Evolutionary conservation across 2,113 vertebrate species (phyloP).

Genomic region (Crotophaga sulcirostris): DNA sequence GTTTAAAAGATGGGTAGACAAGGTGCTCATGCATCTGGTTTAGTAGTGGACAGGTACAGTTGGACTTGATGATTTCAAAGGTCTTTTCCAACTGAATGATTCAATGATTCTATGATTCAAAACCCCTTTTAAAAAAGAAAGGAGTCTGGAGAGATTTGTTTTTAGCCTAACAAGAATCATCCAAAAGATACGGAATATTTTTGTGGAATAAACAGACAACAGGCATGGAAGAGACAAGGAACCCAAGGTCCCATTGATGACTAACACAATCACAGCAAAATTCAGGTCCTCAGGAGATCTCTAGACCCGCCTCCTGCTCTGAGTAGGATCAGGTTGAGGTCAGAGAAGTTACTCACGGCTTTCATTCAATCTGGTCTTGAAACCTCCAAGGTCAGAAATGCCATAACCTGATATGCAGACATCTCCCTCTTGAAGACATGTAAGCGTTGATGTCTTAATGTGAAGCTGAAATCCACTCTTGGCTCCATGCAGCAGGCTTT

Average conservation of each 20-base stretch:
- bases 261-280: background rate
- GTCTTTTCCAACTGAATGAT: too few species aligned
- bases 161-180: background rate
- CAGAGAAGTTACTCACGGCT: background rate
- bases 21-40: too few species aligned
- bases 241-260: background rate
- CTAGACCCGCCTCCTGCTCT: background rate
- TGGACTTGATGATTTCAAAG: too few species aligned
- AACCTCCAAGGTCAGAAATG: background rate
- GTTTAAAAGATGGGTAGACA: too few species aligned
- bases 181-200: background rate
- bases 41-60: too few species aligned
- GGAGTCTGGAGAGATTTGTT: background rate
- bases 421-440: accelerated
- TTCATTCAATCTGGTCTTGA: background rate
- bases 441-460: background rate
- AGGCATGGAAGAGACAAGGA: background rate
- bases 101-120: too few species aligned
- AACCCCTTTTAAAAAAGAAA: background rate
- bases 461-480: background rate
- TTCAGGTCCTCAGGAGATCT: background rate
- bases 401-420: background rate
- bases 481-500: background rate
- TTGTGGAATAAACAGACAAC: background rate
- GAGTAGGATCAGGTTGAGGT: background rate